Percentiles rank a stretch among this genome's conserved stretches.
Conservation (phyloP, 2,888 invertebrate genomes). For the Mimas tiliae region DNA sequence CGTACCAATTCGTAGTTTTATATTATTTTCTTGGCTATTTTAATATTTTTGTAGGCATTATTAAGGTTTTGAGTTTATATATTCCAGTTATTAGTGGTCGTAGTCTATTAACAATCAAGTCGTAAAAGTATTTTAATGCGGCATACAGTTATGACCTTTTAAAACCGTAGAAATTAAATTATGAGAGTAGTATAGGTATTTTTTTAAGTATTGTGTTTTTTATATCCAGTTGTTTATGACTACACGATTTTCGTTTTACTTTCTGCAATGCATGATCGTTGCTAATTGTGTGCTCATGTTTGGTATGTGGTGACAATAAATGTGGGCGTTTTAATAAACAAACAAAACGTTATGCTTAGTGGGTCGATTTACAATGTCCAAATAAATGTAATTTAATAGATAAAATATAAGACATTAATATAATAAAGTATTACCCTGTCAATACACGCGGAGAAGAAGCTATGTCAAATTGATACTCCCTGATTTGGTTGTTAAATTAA, state of each 20-base stretch:
- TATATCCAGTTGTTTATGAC: background rate
- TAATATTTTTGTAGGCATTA: background rate
- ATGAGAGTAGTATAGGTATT: background rate
- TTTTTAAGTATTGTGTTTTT: background rate
- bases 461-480: no score
- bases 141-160: background rate
- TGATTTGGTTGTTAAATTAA: no score
- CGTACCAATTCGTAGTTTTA: constrained; percentile 2
- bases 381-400: no score
- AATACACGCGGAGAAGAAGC: no score
- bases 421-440: no score
- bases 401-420: no score
- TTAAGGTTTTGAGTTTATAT: background rate
- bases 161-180: background rate
- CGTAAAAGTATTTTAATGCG: background rate
- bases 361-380: no score
- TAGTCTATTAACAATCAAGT: background rate
- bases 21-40: background rate
- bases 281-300: background rate
- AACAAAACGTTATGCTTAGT: background rate
- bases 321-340: background rate
- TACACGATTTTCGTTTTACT: constrained; percentile 1
- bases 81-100: background rate
- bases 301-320: background rate
- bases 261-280: background rate